Base-by-base conservation (phyloP, 2,797 vertebrate genomes). In the Chelmon rostratus region DNA sequence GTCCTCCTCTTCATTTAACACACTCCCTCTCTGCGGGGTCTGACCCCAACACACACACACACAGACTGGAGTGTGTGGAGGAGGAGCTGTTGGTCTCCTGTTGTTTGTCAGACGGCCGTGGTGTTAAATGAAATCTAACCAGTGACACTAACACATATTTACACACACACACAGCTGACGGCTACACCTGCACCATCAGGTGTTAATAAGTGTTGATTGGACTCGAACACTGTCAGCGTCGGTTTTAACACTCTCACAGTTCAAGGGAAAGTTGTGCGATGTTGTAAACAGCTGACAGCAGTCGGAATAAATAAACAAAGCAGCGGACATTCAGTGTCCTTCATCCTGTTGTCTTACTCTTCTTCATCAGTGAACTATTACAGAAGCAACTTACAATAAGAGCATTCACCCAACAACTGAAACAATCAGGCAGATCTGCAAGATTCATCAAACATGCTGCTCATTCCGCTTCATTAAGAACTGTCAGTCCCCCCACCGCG, bases 191-290 rank as follows among this genome's bases (percentile, higher is more conserved):
- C 44, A 13, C 33, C 18, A 6, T 33, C 61, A 37, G 65, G 75
- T 85, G 79, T 68, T 82, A 76, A 82, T 54, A 56, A 47, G 59
- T 83, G 84, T 76, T 80, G 70, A 80, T 54, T 68, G 59, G 61
- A 78, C 33, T 35, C 75, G 79, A 53, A 79, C 73, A 63, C 46
- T 9, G 25, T 68, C 46, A 25, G 7, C 1, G 44, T 19, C 64
- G 25, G 2, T 40, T 73, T 58, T 31, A 19, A 76, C 82, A 68
- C 11, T 66, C 8, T 58, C 56, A 58, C 56, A 58, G 15, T 37
- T 12, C 16, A 49, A 49, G 46, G 46, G 46, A 31, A 58, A 37
- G 56, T 10, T 58, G 56, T 57, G 54, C 33, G 52, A 28, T 31
- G 31, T 33, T 57, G 52, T 31, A 21, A 28, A 33, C 40, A 57